Evolutionary conservation across 2,797 vertebrate genomes (phyloP).

Genomic region (Galagoides demidoff): DNA sequence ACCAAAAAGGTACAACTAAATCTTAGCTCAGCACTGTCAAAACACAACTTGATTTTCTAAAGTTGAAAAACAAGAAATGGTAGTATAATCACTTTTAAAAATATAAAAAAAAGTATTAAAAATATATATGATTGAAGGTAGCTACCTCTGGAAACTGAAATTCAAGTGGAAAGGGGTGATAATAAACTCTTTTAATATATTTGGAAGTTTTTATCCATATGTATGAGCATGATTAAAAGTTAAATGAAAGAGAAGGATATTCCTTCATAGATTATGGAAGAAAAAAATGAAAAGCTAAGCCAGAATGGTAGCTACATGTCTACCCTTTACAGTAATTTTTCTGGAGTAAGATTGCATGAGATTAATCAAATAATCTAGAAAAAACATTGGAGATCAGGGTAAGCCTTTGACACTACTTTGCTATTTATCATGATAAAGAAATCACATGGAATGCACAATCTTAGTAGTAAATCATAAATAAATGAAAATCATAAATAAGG

Average conservation of each 20-base stretch:
- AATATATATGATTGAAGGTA: neutral
- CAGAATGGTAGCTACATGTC: neutral
- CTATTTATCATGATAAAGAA: neutral
- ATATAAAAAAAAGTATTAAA: neutral
- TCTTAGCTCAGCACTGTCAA: neutral
- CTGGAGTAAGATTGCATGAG: neutral
- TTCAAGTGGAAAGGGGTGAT: neutral
- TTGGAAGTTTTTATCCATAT: neutral
- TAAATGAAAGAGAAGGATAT: neutral
- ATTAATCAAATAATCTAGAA: neutral
- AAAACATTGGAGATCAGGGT: neutral
- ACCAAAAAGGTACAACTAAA: neutral
- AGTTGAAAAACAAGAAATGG: constrained; percentile 8
- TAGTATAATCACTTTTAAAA: neutral
- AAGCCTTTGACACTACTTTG: neutral
- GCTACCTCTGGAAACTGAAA: neutral
- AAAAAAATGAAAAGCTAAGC: neutral
- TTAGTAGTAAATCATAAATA: neutral
- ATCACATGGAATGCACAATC: neutral
- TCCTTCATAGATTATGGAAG: neutral
- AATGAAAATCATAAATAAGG: neutral
- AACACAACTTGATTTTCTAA: too few species aligned
- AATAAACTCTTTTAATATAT: neutral
- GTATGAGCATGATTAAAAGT: constrained; percentile 14
- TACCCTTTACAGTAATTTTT: neutral